Evolutionary conservation across 2,113 vertebrate species (phyloP).

Genomic region (Diadophis punctatus): DNA sequence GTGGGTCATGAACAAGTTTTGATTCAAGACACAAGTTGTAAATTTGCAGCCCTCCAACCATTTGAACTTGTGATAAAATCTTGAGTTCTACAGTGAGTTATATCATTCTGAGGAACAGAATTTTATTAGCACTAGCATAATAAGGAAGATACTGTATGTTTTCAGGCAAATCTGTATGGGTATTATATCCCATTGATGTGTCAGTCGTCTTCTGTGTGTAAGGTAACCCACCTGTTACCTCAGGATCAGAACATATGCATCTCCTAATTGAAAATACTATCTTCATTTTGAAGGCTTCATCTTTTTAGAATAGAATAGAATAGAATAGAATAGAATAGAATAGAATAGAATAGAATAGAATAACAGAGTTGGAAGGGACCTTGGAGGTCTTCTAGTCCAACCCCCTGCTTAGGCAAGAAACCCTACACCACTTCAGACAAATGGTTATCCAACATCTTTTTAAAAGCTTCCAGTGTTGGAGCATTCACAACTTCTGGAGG

Average conservation of each 20-base stretch:
- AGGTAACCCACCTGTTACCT: background rate
- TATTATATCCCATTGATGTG: background rate
- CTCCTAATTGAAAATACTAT: background rate
- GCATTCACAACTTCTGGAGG: too few relatives aligned
- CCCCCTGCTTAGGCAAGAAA: too few relatives aligned
- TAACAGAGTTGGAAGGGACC: too few relatives aligned
- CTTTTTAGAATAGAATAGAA: too few relatives aligned
- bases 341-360: too few relatives aligned
- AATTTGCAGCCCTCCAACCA: background rate
- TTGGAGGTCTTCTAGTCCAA: too few relatives aligned
- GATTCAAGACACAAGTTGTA: background rate
- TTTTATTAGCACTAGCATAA: background rate
- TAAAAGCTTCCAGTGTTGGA: too few relatives aligned
- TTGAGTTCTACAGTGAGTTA: background rate
- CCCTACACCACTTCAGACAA: too few relatives aligned
- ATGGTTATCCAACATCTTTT: too few relatives aligned
- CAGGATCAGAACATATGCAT: background rate
- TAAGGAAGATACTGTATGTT: background rate
- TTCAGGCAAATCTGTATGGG: background rate
- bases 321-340: too few relatives aligned
- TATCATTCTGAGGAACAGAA: background rate
- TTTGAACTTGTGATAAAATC: background rate
- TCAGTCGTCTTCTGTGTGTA: background rate
- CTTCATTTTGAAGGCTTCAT: background rate
- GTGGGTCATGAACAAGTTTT: background rate